A percentile compares a stretch with the other conserved stretches of the same genome.
Evolutionary conservation across 2,888 invertebrate species (phyloP).

Genomic region (Seira sanloemensis): DNA sequence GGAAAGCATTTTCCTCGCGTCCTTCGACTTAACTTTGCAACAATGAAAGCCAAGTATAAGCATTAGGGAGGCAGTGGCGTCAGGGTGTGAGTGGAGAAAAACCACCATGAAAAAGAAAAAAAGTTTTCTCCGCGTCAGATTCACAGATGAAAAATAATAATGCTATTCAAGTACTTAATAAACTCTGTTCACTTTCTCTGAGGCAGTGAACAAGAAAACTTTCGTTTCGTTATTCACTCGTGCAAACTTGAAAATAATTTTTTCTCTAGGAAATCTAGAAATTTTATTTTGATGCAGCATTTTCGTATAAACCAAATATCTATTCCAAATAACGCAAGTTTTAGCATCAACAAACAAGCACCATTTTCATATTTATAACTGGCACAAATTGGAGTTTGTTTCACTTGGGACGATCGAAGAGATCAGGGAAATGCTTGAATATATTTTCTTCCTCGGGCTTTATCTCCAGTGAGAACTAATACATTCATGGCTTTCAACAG

Average conservation of each 20-base stretch:
- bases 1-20: slow-evolving; percentile 20
- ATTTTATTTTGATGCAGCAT: too few relatives aligned
- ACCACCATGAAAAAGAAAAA: neutral
- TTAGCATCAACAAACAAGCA: slow-evolving; percentile 10
- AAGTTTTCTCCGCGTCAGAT: neutral
- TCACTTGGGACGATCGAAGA: slow-evolving; percentile 3
- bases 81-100: neutral
- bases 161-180: neutral
- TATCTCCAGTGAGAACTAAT: neutral
- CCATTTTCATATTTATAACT: slow-evolving; percentile 29
- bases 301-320: neutral
- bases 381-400: slow-evolving; percentile 19
- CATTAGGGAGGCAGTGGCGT: neutral
- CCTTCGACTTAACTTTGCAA: neutral
- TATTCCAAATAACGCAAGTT: neutral
- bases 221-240: neutral
- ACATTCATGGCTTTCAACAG: neutral
- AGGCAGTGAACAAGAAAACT: neutral
- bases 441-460: slow-evolving; percentile 8
- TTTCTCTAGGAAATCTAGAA: neutral
- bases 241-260: neutral
- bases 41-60: neutral
- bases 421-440: neutral
- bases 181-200: neutral
- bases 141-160: neutral